Evolutionary conservation across 2,113 vertebrate species (phyloP).

Genomic region (Desmodus rotundus): DNA sequence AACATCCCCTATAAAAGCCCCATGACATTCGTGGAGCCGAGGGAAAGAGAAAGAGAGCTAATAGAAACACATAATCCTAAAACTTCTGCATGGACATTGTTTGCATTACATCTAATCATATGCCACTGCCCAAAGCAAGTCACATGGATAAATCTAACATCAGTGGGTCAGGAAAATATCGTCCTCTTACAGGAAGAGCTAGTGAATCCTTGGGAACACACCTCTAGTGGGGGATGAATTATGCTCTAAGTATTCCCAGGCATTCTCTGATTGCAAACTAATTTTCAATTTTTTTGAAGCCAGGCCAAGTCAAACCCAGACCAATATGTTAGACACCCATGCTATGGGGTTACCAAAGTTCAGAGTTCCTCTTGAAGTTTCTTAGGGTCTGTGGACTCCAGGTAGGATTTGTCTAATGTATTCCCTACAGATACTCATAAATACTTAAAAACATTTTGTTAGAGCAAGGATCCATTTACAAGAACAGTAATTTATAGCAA

Average conservation of each 20-base stretch:
- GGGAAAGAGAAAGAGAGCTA: neutral
- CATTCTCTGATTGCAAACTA: neutral
- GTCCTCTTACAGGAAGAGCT: neutral
- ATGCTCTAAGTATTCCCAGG: neutral
- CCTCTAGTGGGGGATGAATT: neutral
- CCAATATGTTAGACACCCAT: neutral
- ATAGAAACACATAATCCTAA: neutral
- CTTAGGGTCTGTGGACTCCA: neutral
- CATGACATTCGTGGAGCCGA: neutral
- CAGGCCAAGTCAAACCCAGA: neutral
- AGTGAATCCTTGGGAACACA: neutral
- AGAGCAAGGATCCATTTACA: neutral
- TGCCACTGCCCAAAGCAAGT: neutral
- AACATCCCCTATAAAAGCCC: neutral
- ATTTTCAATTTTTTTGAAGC: neutral
- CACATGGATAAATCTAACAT: neutral
- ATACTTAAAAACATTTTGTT: neutral
- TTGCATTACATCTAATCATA: neutral
- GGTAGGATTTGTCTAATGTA: neutral
- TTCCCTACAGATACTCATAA: neutral
- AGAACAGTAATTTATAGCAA: neutral
- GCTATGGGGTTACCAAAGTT: neutral
- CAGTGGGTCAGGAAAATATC: neutral
- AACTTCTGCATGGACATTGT: neutral
- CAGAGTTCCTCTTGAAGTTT: neutral